Base-by-base conservation (phyloP, 2,888 invertebrate species). In the Scotopteryx bipunctaria region DNA sequence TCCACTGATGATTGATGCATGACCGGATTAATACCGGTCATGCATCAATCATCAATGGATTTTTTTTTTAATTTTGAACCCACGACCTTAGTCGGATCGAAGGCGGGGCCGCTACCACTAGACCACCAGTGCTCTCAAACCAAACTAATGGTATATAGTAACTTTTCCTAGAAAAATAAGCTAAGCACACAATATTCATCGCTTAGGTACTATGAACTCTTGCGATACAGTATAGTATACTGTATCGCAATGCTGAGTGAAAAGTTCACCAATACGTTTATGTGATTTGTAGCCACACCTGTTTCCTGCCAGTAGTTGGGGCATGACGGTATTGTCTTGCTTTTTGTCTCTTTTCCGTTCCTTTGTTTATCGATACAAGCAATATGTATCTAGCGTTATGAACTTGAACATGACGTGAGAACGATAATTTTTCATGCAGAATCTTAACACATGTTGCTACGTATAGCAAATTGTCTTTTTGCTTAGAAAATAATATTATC, bases 261-360 rank as follows among this genome's bases (percentile, higher is more conserved):
- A n/a, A n/a, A n/a, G n/a, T n/a, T n/a, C n/a, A 47, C 45, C 52
- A 36, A 54, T 49, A 43, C 32, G 49, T 36, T 47, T 50, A 44
- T 44, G 32, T 45, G 55, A 61, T 60, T 61, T 56, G 55, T 51
- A 50, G 59, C 61, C 66, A 61, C 76, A 77, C 76, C 77, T 75
- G 81, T 66, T 78, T 80, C 80, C 81, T 77, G 75, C 41, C 59
- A 55, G 56, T 61, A 69, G 65, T 59, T 71, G 68, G 67, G 71
- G 74, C 73, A 71, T 73, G 67, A 68, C 72, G 62, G 64, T 66
- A 78, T 79, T 79, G 79, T 81, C 67, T 71, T 66, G 49, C 66
- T 79, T 79, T 80, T 82, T 79, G 73, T 71, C 62, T 52, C 57
- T 58, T 62, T 61, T 66, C 75, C 71, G 71, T 68, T 71, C 63